Percentiles rank a stretch among this genome's conserved stretches.
phyloP scores from a whole-genome alignment of 2,888 invertebrate genomes.

The Bombyx huttoni region DNA sequence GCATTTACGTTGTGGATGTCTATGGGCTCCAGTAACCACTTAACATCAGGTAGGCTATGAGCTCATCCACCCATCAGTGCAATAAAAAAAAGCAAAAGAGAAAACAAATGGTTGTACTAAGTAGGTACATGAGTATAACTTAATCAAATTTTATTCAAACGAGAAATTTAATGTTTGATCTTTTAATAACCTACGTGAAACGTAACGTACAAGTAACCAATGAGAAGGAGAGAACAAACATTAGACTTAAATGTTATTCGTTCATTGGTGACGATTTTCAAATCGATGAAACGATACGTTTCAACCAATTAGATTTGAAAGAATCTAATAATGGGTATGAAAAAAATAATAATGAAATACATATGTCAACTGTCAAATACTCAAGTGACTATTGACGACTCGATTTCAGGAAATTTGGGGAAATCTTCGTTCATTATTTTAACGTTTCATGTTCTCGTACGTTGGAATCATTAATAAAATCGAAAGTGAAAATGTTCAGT shows the following conservation, averaged over 20 bases:
- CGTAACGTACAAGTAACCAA: not conserved
- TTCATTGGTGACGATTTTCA: constrained; percentile 28
- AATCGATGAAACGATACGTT: constrained; percentile 14
- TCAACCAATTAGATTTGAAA: constrained; percentile 25
- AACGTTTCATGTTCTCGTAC: constrained; percentile 21
- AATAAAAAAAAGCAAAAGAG: too few relatives aligned
- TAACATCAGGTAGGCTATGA: too few relatives aligned
- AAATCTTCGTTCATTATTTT: constrained; percentile 27
- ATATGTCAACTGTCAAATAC: constrained; percentile 38
- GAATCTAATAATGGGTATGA: not conserved
- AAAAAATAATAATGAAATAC: not conserved
- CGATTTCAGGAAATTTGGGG: constrained; percentile 29
- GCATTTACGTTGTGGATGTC: too few relatives aligned
- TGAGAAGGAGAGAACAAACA: not conserved
- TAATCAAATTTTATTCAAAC: too few relatives aligned
- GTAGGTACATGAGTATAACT: too few relatives aligned
- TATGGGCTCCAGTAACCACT: too few relatives aligned
- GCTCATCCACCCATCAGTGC: too few relatives aligned
- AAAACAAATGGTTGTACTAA: too few relatives aligned
- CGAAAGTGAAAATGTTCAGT: constrained; percentile 25
- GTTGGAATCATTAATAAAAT: constrained; percentile 15
- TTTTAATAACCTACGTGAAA: not conserved
- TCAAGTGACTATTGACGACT: constrained; percentile 23
- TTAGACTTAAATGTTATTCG: constrained; percentile 38
- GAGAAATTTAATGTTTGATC: too few relatives aligned